Percentiles rank a stretch among this genome's conserved stretches.
These are phyloP conservation scores for Pipistrellus pipistrellus DNA, from an alignment of 2,797 vertebrate genomes.

Conservation along the genomic window DNA sequence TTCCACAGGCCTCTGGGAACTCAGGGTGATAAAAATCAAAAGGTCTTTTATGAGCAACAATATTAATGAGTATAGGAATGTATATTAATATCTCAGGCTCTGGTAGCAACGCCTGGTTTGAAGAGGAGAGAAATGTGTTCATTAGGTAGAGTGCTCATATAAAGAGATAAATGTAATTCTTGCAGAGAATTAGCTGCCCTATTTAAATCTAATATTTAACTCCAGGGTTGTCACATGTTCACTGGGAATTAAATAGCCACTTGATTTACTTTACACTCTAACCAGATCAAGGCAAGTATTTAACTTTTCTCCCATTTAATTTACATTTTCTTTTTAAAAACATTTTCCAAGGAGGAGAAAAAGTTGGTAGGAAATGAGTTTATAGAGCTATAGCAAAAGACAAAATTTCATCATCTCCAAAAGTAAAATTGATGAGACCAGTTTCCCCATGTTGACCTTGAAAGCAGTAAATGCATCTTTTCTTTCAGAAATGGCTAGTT, in stretches of 20 bases:
- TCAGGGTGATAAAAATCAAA: slow-evolving; percentile 71
- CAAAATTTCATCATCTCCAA: slow-evolving; percentile 24
- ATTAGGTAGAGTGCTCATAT: slow-evolving; percentile 63
- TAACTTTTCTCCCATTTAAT: slow-evolving; percentile 39
- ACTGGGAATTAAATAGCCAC: slow-evolving; percentile 75
- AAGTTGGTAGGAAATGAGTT: neutral
- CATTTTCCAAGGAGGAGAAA: neutral
- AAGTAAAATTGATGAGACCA: slow-evolving; percentile 17
- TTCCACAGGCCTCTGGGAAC: slow-evolving; percentile 32
- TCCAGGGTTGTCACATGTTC: slow-evolving; percentile 64
- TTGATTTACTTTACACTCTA: slow-evolving; percentile 65
- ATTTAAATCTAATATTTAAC: slow-evolving; percentile 76
- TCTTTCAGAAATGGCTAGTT: slow-evolving; percentile 15
- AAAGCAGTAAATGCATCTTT: slow-evolving; percentile 36
- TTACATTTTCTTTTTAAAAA: neutral
- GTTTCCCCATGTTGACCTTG: neutral
- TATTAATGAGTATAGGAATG: slow-evolving; percentile 54
- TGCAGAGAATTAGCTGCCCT: slow-evolving; percentile 54
- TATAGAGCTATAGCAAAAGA: slow-evolving; percentile 16
- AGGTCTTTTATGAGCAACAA: slow-evolving; percentile 63
- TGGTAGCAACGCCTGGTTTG: neutral
- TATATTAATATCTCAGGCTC: slow-evolving; percentile 64
- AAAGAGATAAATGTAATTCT: slow-evolving; percentile 78
- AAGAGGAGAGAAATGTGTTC: slow-evolving; percentile 60
- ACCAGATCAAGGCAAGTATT: slow-evolving; percentile 64